Evolutionary conservation across 2,888 invertebrate species (phyloP), one percentile per base, ranked within the genome.

Genomic region (Andrena fulva): DNA sequence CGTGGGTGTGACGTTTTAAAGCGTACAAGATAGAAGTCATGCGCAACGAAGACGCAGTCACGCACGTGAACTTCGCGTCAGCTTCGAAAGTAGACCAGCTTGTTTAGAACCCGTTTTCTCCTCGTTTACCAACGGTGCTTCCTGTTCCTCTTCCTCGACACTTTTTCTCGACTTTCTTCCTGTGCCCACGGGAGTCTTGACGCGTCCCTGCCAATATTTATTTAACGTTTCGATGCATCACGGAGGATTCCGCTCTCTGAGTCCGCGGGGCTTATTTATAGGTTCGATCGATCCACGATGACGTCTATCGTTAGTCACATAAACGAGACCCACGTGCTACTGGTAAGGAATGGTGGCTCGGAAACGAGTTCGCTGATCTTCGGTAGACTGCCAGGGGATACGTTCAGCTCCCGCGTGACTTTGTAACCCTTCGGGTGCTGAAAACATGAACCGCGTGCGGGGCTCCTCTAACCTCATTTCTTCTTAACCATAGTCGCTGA

Each of bases 251-350:
- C 27, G n/a, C 35, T 27, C 7, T 7, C n/a, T 1, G 12, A 29
- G 3, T 2, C 2, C 16, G 2, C 16, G 24, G 12, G 48, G 10
- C 29, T 31, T 50, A 63, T 80, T 80, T 56, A 73, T 68, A 68
- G 50, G 5, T 8, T 35, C 35, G 29, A 62, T 68, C 35, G 56
- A 73, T 63, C 27, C 42, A 8, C 8, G 33, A n/a, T 33, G 12
- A 42, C 35, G 24, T 33, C 0, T 27, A 27, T 10, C 6, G 48
- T 77, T 62, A 42, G 33, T 24, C 31, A 33, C 27, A 42, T 42
- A 67, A 48, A 60, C 12, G 27, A 42, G 10, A 5, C 5, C 27
- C 35, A 27, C 20, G 2, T 27, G 33, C 71, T 62, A 6, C 8
- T 20, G 4, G 0, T 5, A 42, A 42, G 42, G 12, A 42, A 42